These are phyloP conservation scores for Cepaea nemoralis DNA, from an alignment of 1,140 invertebrate genomes.

Conservation along the genomic window DNA sequence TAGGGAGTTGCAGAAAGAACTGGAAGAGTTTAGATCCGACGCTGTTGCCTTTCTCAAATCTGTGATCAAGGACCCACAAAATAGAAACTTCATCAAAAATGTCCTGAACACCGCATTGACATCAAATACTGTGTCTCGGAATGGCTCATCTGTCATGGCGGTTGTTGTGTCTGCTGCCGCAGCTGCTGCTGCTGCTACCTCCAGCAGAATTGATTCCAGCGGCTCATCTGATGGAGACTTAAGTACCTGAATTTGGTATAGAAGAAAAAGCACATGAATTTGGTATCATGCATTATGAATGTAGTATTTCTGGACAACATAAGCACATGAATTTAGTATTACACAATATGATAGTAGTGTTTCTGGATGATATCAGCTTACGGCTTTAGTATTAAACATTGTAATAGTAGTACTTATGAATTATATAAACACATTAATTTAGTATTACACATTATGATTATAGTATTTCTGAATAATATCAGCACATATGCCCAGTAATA, in stretches of 20 bases:
- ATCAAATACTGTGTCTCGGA: not conserved
- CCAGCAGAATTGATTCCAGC: slow-evolving; percentile 7
- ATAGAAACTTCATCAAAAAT: slow-evolving; percentile 38
- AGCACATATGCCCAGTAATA: too few species aligned
- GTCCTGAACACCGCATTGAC: slow-evolving; percentile 31
- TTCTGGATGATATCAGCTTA: too few species aligned
- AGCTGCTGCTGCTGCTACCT: slow-evolving; percentile 10
- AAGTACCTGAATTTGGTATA: slow-evolving; percentile 6
- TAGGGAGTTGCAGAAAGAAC: slow-evolving; percentile 43
- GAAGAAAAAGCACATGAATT: too few species aligned
- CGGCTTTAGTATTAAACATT: too few species aligned
- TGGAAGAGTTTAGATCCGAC: slow-evolving; percentile 38
- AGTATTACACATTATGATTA: too few species aligned
- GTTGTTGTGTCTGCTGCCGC: slow-evolving; percentile 34
- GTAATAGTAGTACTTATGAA: too few species aligned
- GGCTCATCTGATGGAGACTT: not conserved
- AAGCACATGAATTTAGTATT: too few species aligned
- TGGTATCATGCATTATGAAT: too few species aligned
- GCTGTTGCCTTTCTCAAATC: slow-evolving; percentile 42
- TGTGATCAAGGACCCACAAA: slow-evolving; percentile 46
- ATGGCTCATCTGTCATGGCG: slow-evolving; percentile 25
- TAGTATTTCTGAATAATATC: too few species aligned
- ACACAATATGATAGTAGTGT: too few species aligned
- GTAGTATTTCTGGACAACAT: too few species aligned
- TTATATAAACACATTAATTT: too few species aligned